These are phyloP conservation scores for Petrocephalus zakoni DNA, from an alignment of 2,113 vertebrate genomes.

Conservation along the genomic window DNA sequence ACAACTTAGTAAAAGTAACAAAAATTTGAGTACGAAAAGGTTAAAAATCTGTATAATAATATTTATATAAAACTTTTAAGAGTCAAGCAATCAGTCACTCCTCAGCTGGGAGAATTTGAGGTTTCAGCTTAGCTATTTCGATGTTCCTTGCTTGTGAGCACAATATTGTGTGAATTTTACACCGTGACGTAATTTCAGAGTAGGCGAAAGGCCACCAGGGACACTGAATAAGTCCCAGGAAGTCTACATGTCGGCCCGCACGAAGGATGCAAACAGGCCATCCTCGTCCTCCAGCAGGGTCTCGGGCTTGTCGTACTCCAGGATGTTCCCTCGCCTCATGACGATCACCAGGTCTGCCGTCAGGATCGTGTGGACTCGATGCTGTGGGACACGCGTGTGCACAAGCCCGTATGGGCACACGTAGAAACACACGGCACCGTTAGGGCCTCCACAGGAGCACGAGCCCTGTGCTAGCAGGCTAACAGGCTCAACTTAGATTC, in stretches of 20 bases:
- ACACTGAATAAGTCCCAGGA: neutral
- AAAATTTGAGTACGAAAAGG: constrained; percentile 18
- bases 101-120: neutral
- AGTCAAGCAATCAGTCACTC: neutral
- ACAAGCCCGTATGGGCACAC: neutral
- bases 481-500: neutral
- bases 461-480: neutral
- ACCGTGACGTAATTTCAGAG: neutral
- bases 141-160: neutral
- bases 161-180: neutral
- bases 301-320: constrained; percentile 88
- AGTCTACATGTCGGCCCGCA: constrained; percentile 89
- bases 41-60: constrained; percentile 28
- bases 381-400: constrained; percentile 57
- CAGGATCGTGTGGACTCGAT: constrained; percentile 96
- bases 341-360: constrained; percentile 93
- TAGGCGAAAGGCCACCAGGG: neutral
- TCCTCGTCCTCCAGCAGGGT: constrained; percentile 83
- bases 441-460: neutral
- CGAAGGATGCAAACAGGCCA: constrained; percentile 88
- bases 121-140: neutral
- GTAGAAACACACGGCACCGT: neutral
- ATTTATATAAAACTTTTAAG: constrained; percentile 16
- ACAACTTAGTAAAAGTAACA: constrained; percentile 27
- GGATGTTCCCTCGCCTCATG: constrained; percentile 92